These are phyloP conservation scores for Drymonia ruficornis DNA, from an alignment of 2,888 invertebrate genomes.

Conservation along the genomic window DNA sequence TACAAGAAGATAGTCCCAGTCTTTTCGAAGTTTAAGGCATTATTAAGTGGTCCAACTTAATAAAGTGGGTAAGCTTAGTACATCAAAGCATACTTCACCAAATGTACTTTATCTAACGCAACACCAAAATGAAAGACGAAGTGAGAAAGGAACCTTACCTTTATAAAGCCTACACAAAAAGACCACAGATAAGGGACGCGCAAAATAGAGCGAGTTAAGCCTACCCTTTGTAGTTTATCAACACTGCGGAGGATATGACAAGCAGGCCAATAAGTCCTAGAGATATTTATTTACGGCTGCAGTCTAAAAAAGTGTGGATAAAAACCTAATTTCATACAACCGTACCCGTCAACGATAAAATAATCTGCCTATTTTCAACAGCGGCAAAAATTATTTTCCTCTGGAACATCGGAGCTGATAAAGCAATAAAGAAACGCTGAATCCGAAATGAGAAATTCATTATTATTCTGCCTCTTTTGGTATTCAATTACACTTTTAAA, in stretches of 20 bases:
- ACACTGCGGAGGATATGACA: slow-evolving; percentile 12
- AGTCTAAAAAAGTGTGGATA: background rate
- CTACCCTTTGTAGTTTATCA: slow-evolving; percentile 19
- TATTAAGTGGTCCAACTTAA: no score
- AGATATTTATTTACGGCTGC: background rate
- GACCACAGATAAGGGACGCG: slow-evolving; percentile 12
- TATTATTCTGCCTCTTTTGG: background rate
- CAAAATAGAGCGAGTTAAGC: slow-evolving; percentile 16
- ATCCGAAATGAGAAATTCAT: background rate
- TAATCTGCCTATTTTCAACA: background rate
- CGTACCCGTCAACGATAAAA: background rate
- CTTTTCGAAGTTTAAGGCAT: no score
- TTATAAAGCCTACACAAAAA: slow-evolving; percentile 12
- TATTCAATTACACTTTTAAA: no score
- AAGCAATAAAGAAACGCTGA: background rate
- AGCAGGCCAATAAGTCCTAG: slow-evolving; percentile 6
- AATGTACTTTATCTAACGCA: background rate
- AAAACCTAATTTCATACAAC: background rate
- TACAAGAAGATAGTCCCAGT: no score
- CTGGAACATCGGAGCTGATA: background rate
- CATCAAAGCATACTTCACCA: no score
- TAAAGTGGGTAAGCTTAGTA: no score
- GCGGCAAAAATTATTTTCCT: background rate
- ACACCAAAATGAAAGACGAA: slow-evolving; percentile 6
- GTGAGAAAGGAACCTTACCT: slow-evolving; percentile 2